Evolutionary conservation across 2,888 invertebrate species (phyloP), one percentile per base, ranked within the genome.

Genomic region (Cephonodes hylas): DNA sequence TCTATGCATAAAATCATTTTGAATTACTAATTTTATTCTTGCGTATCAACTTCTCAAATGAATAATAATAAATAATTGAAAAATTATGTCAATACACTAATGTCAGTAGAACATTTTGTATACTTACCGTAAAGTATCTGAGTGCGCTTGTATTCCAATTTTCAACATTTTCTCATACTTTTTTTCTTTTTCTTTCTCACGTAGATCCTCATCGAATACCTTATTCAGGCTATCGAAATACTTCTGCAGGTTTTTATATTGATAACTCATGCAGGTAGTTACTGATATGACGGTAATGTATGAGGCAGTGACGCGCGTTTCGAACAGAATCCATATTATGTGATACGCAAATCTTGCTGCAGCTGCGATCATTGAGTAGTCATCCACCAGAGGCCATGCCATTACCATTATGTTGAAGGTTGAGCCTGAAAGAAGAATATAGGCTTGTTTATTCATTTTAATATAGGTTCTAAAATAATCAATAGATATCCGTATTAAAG

Each of bases 141-240:
- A 63, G 63, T 87, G 87, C 42, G 84, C 53, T 62, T 78, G 66
- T 20, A 86, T 78, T n/a, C 86, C 88, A 61, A 73, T 60, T 71
- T 75, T 82, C 6, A 86, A 59, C 0, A 70, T 72, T 1, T 67
- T 45, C 58, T 80, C 80, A 63, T 80, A 86, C n/a, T 75, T 64
- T 8, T 23, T 42, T 53, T 86, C 83, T 27, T 74, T 79, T 13
- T 76, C 69, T 0, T 8, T 10, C 10, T 79, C 80, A 23, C 64
- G 64, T 10, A 66, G 20, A n/a, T 67, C 56, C 23, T 53, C 18
- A 69, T 63, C 59, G 57, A 75, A 76, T 22, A 76, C 72, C 5
- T 46, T 15, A 27, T 59, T 59, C 3, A 77, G 66, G 22, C 60
- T 67, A 22, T 60, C 56, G 59, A 80, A 79, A 58, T 79, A 81